Evolutionary conservation across 2,113 vertebrate genomes (phyloP), one percentile per base, ranked within the genome.

Genomic region (Scytalopus superciliaris): DNA sequence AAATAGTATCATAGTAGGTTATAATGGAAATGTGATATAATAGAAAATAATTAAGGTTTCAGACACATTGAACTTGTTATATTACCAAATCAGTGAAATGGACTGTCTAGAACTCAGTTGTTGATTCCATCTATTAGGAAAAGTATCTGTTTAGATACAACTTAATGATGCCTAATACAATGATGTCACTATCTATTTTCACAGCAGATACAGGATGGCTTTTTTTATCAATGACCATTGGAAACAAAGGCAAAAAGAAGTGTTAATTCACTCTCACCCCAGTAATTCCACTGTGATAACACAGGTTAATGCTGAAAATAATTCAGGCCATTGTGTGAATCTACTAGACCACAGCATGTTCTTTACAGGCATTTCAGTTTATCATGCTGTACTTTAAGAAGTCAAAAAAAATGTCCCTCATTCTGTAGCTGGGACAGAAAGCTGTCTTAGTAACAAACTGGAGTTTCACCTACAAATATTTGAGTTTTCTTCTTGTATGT

Each of bases 301-400:
- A 93, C 28, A 89, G 79, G 80, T 96, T 94, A 93, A 84, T 89
- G 55, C 44, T 84, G 92, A 96, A 96, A 93, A 94, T 89, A 86
- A 95, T 94, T 93, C 67, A 84, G 93, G 82, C 92, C 76, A 84
- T 79, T 89, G n/a, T 79, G 42, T 95, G 63, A 90, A 70, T 81
- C 66, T 93, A 76, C 64, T 55, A 45, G 64, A 88, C 76, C 66
- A 79, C 57, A 86, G 55, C 77, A 69, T 27, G 30, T 69, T 56
- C 30, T 83, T 79, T 40, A 67, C 35, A 68, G 79, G 23, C 53
- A 56, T 90, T 88, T 81, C 42, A 89, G 25, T 87, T 72, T 93
- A 90, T 89, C 39, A 33, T 55, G 42, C 19, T 75, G 14, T 74
- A 52, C 80, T 96, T 93, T 83, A 86, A 76, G 57, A 90, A 77